These are phyloP conservation scores for Megalops cyprinoides DNA, from an alignment of 2,797 vertebrate species.

Conservation along the genomic window DNA sequence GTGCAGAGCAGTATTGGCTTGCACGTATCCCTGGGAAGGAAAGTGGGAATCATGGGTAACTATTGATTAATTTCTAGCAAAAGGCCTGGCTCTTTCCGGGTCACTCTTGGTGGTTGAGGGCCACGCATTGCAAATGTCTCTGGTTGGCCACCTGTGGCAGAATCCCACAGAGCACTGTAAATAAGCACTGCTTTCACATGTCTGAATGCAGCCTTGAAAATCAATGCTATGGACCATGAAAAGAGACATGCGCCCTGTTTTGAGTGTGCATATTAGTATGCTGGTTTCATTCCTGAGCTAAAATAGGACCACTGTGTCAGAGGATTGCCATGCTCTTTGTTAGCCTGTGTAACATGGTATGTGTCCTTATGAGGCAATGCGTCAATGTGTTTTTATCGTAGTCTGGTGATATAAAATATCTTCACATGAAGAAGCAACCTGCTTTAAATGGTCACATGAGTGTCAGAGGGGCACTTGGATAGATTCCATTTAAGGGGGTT, in stretches of 20 bases:
- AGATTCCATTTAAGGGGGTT: neutral
- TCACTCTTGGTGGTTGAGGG: neutral
- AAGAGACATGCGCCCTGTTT: too few species aligned
- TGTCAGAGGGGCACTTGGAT: neutral
- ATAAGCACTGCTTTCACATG: neutral
- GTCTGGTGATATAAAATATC: neutral
- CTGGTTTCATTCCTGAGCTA: neutral
- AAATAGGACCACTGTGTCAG: too few species aligned
- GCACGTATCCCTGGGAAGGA: too few species aligned
- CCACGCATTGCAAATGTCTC: neutral
- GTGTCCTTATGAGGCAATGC: neutral
- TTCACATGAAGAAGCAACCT: neutral
- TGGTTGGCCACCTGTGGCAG: neutral
- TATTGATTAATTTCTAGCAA: neutral
- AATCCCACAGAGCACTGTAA: neutral
- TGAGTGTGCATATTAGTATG: neutral
- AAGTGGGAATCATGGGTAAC: neutral
- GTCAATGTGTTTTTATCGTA: neutral
- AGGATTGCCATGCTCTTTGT: too few species aligned
- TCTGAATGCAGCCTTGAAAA: neutral
- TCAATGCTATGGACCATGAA: neutral
- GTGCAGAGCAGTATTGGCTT: too few species aligned
- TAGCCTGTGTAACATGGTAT: neutral
- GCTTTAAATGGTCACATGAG: too few species aligned
- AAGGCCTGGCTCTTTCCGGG: neutral